phyloP scores from a whole-genome alignment of 2,797 vertebrate species.

The Enteromius mattozi region DNA sequence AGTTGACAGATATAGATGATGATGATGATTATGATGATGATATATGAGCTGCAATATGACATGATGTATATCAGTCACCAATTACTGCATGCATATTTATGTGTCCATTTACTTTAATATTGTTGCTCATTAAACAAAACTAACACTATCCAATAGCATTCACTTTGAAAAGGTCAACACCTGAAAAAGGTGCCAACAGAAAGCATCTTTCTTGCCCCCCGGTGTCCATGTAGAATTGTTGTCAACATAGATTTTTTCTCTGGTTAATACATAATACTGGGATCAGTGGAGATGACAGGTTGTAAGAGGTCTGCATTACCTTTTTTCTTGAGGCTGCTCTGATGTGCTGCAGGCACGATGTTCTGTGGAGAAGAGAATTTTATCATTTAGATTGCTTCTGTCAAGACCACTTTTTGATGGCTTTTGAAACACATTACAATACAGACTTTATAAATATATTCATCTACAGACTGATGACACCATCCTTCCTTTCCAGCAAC shows the following conservation, averaged over 20 bases:
- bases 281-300: slow-evolving; percentile 36
- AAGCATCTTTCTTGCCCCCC: slow-evolving; percentile 34
- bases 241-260: slow-evolving; percentile 9
- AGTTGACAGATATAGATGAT: not conserved
- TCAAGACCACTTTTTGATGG: not conserved
- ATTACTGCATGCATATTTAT: not conserved
- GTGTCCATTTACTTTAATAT: not conserved
- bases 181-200: too few relatives aligned
- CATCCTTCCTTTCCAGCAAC: slow-evolving; percentile 23
- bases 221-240: slow-evolving; percentile 41
- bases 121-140: not conserved
- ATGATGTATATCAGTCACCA: not conserved
- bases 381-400: slow-evolving; percentile 9
- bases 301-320: slow-evolving; percentile 77
- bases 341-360: slow-evolving; percentile 81
- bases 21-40: not conserved
- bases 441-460: not conserved
- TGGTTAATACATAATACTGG: slow-evolving; percentile 12
- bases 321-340: slow-evolving; percentile 85
- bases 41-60: not conserved
- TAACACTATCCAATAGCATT: not conserved
- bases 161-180: too few relatives aligned
- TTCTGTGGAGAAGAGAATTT: slow-evolving; percentile 79
- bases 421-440: not conserved
- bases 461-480: not conserved